Percentiles rank a stretch among this genome's conserved stretches.
phyloP scores from a whole-genome alignment of 1,140 invertebrate species.

The Calliopsis andreniformis region DNA sequence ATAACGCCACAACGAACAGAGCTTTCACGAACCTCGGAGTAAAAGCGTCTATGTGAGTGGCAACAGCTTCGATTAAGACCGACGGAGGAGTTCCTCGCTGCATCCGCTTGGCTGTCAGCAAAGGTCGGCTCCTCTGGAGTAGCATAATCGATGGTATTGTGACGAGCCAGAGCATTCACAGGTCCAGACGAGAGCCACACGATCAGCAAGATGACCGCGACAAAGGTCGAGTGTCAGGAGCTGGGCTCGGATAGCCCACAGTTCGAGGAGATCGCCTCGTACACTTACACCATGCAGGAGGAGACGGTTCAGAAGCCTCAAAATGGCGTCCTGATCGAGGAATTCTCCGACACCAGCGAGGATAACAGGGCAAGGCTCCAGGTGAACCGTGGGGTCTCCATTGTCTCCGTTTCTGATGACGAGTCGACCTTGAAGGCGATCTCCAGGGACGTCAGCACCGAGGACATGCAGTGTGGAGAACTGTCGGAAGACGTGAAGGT shows the following conservation, averaged over 20 bases:
- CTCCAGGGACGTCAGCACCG: conserved; percentile 83
- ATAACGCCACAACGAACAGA: conserved; percentile 33
- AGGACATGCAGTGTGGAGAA: conserved; percentile 77
- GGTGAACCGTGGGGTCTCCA: conserved; percentile 83
- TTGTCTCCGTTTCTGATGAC: conserved; percentile 85
- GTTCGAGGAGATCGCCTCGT: conserved; percentile 84
- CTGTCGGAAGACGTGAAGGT: conserved; percentile 66
- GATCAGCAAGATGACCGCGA: conserved; percentile 85
- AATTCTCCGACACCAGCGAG: conserved; percentile 82
- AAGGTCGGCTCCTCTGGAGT: conserved; percentile 6
- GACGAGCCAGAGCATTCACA: conserved; percentile 74
- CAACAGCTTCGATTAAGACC: not conserved
- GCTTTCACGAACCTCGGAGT: conserved; percentile 17
- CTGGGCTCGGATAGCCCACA: conserved; percentile 79
- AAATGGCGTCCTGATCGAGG: conserved; percentile 82
- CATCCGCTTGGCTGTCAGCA: not conserved
- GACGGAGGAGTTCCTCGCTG: not conserved
- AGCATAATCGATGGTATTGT: conserved; percentile 37
- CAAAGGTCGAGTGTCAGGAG: conserved; percentile 83
- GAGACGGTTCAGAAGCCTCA: conserved; percentile 72
- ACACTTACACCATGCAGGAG: conserved; percentile 80
- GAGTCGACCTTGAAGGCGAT: conserved; percentile 83
- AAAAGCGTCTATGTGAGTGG: conserved; percentile 21
- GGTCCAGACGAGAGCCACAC: conserved; percentile 85
- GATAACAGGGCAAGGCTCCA: conserved; percentile 79